Conservation (phyloP, 2,797 vertebrate genomes). For the Halcyon badia region DNA sequence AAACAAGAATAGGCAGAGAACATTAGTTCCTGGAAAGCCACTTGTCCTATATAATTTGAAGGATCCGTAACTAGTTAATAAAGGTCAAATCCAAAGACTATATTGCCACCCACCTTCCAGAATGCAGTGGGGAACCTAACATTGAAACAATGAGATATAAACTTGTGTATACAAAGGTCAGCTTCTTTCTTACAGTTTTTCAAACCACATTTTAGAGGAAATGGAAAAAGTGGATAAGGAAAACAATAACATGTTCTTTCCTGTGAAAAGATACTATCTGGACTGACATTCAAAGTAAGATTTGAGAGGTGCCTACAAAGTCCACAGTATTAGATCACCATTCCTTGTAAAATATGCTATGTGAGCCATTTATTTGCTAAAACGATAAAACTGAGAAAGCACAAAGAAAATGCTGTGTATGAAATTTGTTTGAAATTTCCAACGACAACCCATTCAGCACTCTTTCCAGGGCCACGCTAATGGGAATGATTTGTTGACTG, state of each 20-base stretch:
- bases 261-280: background rate
- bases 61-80: background rate
- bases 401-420: background rate
- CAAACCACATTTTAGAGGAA: background rate
- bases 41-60: background rate
- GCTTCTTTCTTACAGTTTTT: background rate
- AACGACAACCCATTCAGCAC: background rate
- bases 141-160: background rate
- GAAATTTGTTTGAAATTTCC: background rate
- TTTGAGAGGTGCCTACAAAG: background rate
- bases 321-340: background rate
- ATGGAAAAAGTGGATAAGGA: background rate
- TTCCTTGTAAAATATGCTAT: background rate
- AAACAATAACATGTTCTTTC: background rate
- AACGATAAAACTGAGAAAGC: background rate
- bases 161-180: background rate
- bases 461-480: background rate
- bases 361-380: background rate
- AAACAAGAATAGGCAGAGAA: background rate
- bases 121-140: background rate
- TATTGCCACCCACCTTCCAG: background rate
- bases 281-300: background rate
- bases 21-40: background rate
- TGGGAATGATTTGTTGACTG: background rate
- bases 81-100: background rate